These are phyloP conservation scores for Cheilosia vulpina DNA, from an alignment of 2,888 invertebrate genomes.

Conservation along the genomic window DNA sequence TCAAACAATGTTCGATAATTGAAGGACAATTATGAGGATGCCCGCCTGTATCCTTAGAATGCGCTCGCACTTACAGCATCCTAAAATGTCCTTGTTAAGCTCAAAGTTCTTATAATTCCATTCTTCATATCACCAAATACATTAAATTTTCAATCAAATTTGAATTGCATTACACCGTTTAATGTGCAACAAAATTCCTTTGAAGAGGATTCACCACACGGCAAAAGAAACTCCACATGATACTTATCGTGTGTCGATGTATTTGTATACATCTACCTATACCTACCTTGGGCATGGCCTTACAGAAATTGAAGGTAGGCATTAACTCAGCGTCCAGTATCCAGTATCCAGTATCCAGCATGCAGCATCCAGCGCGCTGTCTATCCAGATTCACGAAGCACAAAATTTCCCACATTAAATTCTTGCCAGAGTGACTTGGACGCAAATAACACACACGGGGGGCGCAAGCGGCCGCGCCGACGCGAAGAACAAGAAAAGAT, in stretches of 20 bases:
- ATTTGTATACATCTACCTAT: conserved; percentile 6
- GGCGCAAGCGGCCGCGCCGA: conserved; percentile 13
- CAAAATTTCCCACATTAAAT: conserved; percentile 73
- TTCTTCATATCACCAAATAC: conserved; percentile 23
- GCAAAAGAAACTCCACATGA: conserved; percentile 39
- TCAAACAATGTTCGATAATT: too few species aligned
- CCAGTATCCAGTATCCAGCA: conserved; percentile 8
- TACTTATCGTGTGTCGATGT: conserved; percentile 32
- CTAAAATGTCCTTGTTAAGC: too few species aligned
- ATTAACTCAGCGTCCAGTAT: conserved; percentile 46
- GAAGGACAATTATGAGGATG: neutral
- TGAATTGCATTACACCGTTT: conserved; percentile 46
- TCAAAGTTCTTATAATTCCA: conserved; percentile 2
- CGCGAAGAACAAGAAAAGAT: conserved; percentile 51
- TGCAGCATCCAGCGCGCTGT: conserved; percentile 43
- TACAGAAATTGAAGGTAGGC: conserved; percentile 56
- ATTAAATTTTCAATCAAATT: conserved; percentile 48
- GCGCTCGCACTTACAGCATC: too few species aligned
- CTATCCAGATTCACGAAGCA: conserved; percentile 60
- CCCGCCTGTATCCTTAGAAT: neutral
- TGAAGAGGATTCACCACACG: conserved; percentile 31
- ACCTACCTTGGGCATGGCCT: conserved; percentile 24
- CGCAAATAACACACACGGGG: conserved; percentile 17
- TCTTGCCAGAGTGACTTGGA: conserved; percentile 45
- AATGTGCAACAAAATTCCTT: conserved; percentile 49